Evolutionary conservation across 2,888 invertebrate genomes (phyloP), one percentile per base, ranked within the genome.

Genomic region (Synanthedon myopaeformis): DNA sequence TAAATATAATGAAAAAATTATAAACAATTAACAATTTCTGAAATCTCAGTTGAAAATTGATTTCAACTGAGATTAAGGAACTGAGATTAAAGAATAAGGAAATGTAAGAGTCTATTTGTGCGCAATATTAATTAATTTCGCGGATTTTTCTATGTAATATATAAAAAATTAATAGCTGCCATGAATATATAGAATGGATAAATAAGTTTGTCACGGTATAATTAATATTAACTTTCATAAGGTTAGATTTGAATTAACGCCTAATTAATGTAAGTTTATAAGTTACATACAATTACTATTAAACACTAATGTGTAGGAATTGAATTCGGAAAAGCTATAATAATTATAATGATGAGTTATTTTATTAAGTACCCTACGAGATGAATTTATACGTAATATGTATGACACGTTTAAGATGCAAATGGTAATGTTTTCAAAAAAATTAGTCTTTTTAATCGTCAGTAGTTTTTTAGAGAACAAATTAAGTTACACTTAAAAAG

Each of bases 221-320:
- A 62, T 41, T 53, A 54, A 55, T 53, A 54, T 58, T 61, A 65
- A 56, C 66, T 69, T 45, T 45, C n/a, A 13, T 45, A 45, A 6
- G 45, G 45, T 45, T 45, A 45, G 11, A n/a, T 13, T 45, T 45
- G 35, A 45, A 59, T 69, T 41, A 54, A 56, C 69, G 69, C 63
- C 73, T 76, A 74, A 68, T 62, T 72, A 79, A 68, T 57, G 63
- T 66, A 66, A 67, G 69, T 75, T 75, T 79, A 79, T 80, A 80
- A 78, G 72, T 80, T 78, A 75, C 42, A 45, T 63, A 71, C 68
- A 70, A 69, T 60, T 59, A 55, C 61, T 60, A 72, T 72, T 72
- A 74, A 73, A 73, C 76, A 78, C 68, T 74, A 72, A 74, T 64
- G 64, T 66, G 63, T 69, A 66, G 63, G 66, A 73, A 56, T 58